Evolutionary conservation across 64 coral and sea anemone genomes (phyloP).

Genomic region (Dendrophyllia cribrosa): DNA sequence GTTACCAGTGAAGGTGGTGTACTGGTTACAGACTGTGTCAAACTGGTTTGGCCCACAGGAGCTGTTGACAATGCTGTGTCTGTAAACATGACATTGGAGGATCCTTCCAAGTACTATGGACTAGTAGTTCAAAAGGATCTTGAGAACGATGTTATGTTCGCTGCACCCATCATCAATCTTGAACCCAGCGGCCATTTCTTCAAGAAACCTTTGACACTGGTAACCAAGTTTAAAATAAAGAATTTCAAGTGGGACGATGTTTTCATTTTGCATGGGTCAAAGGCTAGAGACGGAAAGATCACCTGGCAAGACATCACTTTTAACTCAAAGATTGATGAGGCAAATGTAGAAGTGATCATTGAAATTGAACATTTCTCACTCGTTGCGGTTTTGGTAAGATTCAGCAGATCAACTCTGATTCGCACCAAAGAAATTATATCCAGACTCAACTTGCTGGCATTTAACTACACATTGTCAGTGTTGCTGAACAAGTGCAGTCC

Average conservation of each 20-base stretch:
- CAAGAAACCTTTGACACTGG: too few relatives aligned
- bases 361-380: conserved; percentile 3
- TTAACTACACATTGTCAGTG: conserved; percentile 14
- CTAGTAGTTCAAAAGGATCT: too few relatives aligned
- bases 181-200: too few relatives aligned
- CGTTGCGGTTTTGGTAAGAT: neutral
- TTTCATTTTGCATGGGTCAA: neutral
- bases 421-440: conserved; percentile 4
- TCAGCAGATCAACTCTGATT: neutral
- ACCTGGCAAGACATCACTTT: conserved; percentile 6
- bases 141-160: too few relatives aligned
- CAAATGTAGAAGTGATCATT: neutral
- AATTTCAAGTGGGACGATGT: neutral
- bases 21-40: too few relatives aligned
- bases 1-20: too few relatives aligned
- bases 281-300: neutral
- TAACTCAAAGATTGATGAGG: neutral
- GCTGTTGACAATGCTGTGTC: too few relatives aligned
- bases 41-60: too few relatives aligned
- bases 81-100: too few relatives aligned
- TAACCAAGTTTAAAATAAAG: too few relatives aligned
- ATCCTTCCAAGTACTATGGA: too few relatives aligned
- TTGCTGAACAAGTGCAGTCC: neutral
- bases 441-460: neutral
- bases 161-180: too few relatives aligned